phyloP scores from a whole-genome alignment of 2,797 vertebrate genomes.

The Neosalanx taihuensis region DNA sequence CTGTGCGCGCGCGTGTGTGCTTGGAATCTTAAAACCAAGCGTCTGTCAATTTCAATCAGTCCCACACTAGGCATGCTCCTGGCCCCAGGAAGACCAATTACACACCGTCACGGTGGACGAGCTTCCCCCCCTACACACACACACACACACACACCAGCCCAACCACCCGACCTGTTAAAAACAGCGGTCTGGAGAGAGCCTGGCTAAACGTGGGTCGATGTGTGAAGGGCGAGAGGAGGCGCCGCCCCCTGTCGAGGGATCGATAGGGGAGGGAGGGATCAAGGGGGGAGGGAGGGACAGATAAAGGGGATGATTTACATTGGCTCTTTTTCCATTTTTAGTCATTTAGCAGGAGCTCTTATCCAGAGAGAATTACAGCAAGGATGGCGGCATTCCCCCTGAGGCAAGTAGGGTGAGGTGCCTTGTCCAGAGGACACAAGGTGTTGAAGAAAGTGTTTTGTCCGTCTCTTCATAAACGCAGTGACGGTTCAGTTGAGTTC shows the following conservation, averaged over 20 bases:
- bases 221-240: slow-evolving; percentile 55
- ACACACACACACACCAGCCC: slow-evolving; percentile 57
- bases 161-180: slow-evolving; percentile 32
- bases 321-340: too few species aligned
- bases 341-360: too few species aligned
- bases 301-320: slow-evolving; percentile 7
- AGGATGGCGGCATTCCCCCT: too few species aligned
- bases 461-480: too few species aligned
- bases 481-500: too few species aligned
- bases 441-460: too few species aligned
- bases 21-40: slow-evolving; percentile 64
- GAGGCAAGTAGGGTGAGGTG: too few species aligned
- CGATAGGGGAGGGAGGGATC: slow-evolving; percentile 31
- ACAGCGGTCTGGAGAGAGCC: slow-evolving; percentile 30
- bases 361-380: too few species aligned
- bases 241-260: slow-evolving; percentile 20
- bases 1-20: background rate
- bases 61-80: slow-evolving; percentile 49
- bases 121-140: slow-evolving; percentile 44
- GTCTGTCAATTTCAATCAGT: slow-evolving; percentile 73
- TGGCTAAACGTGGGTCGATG: slow-evolving; percentile 48
- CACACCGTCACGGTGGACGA: slow-evolving; percentile 55
- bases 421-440: too few species aligned
- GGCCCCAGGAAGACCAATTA: slow-evolving; percentile 74
- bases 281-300: slow-evolving; percentile 20